Percentiles rank a stretch among this genome's conserved stretches.
These are phyloP conservation scores for Scaptomyza tumidula DNA, from an alignment of 2,888 invertebrate species.

Conservation along the genomic window DNA sequence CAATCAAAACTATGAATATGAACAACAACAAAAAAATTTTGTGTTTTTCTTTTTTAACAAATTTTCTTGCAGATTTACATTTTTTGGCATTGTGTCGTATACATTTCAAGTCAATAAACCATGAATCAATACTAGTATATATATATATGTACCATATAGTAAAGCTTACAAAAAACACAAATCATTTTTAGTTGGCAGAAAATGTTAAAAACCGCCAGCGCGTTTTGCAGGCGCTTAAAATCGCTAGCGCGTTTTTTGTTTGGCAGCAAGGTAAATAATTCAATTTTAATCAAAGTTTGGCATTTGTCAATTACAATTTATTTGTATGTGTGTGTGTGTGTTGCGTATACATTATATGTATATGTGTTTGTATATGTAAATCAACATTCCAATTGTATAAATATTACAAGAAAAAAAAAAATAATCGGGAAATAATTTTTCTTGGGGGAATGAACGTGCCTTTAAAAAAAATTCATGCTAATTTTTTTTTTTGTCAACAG, in stretches of 20 bases:
- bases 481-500: background rate
- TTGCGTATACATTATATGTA: constrained; percentile 19
- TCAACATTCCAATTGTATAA: constrained; percentile 16
- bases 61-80: background rate
- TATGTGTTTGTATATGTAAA: constrained; percentile 7
- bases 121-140: background rate
- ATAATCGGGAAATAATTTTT: constrained; percentile 1
- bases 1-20: constrained; percentile 36
- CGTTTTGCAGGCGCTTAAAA: background rate
- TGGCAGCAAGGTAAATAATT: background rate
- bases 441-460: constrained; percentile 13
- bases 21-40: constrained; percentile 5
- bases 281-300: constrained; percentile 1
- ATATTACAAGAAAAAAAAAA: background rate
- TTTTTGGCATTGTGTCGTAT: constrained; percentile 13
- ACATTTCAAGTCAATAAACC: background rate
- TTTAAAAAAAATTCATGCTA: background rate
- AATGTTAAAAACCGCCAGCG: background rate
- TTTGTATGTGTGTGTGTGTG: constrained; percentile 10
- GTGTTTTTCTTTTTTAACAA: background rate
- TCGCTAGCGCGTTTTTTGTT: background rate
- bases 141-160: too few species aligned
- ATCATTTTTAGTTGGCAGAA: background rate
- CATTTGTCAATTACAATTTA: constrained; percentile 28
- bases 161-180: background rate